Conservation (phyloP, 35 echinoderm and acorn worm species). For the Nesometra sesokonis region DNA sequence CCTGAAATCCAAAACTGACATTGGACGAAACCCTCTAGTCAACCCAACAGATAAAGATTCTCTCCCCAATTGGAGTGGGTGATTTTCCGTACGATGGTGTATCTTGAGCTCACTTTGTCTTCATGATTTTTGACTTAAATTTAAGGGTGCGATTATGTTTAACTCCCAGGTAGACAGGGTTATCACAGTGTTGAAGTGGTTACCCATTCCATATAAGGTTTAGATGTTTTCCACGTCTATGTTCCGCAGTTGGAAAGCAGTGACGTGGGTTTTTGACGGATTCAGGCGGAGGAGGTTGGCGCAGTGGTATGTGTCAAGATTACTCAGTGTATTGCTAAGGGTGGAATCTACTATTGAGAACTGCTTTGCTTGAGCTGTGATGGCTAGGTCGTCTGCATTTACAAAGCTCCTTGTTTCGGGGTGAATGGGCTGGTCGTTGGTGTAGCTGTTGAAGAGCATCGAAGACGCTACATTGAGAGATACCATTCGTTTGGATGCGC, state of each 20-base stretch:
- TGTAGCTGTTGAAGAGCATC: conserved; percentile 27
- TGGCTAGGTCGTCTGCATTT: conserved; percentile 12
- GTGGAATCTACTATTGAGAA: not conserved
- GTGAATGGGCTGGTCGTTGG: conserved; percentile 6
- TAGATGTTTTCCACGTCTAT: conserved; percentile 3
- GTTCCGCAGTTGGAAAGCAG: conserved; percentile 35
- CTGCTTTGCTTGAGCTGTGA: not conserved
- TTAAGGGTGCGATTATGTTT: not conserved
- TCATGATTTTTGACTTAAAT: not conserved
- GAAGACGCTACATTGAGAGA: conserved; percentile 30
- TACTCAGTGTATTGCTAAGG: not conserved
- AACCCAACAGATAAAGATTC: not conserved
- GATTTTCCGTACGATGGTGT: conserved; percentile 13
- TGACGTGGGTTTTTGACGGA: conserved; percentile 38
- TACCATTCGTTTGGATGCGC: not conserved
- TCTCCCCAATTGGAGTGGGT: conserved; percentile 2
- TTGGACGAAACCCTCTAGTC: no score
- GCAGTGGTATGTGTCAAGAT: conserved; percentile 15
- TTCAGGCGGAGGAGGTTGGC: conserved; percentile 24
- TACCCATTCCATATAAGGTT: not conserved
- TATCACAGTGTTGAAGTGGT: not conserved
- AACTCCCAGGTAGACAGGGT: not conserved
- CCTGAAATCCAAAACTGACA: no score
- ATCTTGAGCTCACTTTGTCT: conserved; percentile 13
- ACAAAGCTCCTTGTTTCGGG: not conserved